Conservation (phyloP, 2,797 vertebrate genomes). For the Chelidonichthys spinosus region DNA sequence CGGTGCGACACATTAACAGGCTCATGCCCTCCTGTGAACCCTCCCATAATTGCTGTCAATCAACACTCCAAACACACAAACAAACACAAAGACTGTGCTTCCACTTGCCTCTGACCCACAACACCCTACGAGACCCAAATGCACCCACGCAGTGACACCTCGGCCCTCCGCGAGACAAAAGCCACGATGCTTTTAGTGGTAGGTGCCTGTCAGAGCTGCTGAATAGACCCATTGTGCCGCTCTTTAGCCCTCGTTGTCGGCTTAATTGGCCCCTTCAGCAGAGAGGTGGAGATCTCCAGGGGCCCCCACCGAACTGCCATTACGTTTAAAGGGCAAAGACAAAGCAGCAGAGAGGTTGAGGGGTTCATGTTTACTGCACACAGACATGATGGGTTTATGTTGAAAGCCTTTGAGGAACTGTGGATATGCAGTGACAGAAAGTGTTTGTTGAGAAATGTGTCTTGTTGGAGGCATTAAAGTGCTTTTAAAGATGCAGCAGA, state of each 20-base stretch:
- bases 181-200: slow-evolving; percentile 37
- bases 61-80: slow-evolving; percentile 66
- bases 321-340: slow-evolving; percentile 26
- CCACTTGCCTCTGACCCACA: slow-evolving; percentile 13
- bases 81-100: slow-evolving; percentile 63
- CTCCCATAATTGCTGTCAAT: slow-evolving; percentile 73
- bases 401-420: slow-evolving; percentile 2
- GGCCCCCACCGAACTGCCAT: slow-evolving; percentile 15
- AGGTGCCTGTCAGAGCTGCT: slow-evolving; percentile 59
- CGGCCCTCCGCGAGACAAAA: slow-evolving; percentile 59
- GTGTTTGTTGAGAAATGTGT: background rate
- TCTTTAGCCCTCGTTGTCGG: slow-evolving; percentile 59
- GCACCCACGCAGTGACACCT: slow-evolving; percentile 41
- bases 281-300: slow-evolving; percentile 52
- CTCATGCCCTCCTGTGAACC: slow-evolving; percentile 56
- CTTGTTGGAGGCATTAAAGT: background rate
- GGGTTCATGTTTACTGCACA: slow-evolving; percentile 59
- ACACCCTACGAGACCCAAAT: slow-evolving; percentile 29
- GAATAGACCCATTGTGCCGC: slow-evolving; percentile 58
- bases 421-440: background rate
- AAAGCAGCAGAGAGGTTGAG: slow-evolving; percentile 26
- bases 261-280: slow-evolving; percentile 71
- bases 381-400: slow-evolving; percentile 35
- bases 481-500: background rate
- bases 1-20: background rate